Percentiles rank a stretch among this genome's conserved stretches.
Evolutionary conservation across 30 jellyfish, hydroid and myxozoan species (phyloP).

Genomic region (Hydra vulgaris): DNA sequence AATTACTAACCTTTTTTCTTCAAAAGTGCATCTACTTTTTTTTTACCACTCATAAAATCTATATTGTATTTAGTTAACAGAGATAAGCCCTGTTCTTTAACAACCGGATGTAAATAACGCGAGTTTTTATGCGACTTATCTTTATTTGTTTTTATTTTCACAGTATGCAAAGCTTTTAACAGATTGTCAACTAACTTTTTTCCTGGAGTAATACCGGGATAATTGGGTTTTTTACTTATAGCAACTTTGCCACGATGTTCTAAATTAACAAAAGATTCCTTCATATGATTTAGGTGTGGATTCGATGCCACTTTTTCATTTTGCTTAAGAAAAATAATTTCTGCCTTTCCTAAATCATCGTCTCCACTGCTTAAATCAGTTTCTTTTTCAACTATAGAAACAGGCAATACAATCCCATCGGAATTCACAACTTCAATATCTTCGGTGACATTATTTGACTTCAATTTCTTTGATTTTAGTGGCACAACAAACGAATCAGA

Average conservation of each 20-base stretch:
- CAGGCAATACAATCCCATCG: neutral
- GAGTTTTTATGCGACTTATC: neutral
- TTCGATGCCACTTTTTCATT: neutral
- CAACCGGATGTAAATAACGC: neutral
- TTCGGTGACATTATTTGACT: neutral
- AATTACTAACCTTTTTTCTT: neutral
- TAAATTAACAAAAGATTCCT: neutral
- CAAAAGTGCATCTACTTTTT: neutral
- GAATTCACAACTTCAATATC: neutral
- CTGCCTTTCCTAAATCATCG: neutral
- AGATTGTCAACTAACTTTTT: neutral
- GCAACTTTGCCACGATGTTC: neutral
- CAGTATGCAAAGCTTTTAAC: neutral
- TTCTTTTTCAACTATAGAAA: neutral
- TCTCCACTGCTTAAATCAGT: neutral
- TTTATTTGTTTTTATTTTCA: neutral
- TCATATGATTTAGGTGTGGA: neutral
- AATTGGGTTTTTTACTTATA: neutral
- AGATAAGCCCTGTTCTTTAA: neutral
- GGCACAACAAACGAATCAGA: too few relatives aligned
- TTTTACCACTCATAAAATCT: neutral
- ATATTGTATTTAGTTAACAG: neutral
- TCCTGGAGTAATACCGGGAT: neutral
- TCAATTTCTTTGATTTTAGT: neutral
- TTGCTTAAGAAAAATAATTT: neutral